A percentile compares a stretch with the other conserved stretches of the same genome.
Conservation (phyloP, 2,797 vertebrate genomes). For the Periparus ater region DNA sequence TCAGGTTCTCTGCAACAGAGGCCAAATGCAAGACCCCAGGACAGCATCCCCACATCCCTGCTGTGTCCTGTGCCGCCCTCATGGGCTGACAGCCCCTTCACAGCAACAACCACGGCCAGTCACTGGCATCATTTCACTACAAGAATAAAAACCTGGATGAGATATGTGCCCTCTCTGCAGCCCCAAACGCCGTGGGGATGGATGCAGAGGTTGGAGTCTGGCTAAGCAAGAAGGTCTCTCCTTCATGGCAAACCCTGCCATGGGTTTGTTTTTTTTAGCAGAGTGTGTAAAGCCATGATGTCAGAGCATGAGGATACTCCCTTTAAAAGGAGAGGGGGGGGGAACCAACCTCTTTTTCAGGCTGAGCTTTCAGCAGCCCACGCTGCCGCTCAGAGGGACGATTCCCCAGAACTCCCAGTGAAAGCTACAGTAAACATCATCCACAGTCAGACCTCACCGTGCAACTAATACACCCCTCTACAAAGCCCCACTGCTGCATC, state of each 20-base stretch:
- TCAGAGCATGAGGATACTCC: constrained; percentile 2
- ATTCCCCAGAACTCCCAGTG: not conserved
- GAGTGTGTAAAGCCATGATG: not conserved
- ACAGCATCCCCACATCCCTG: not conserved
- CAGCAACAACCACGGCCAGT: not conserved
- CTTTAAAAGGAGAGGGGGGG: not conserved
- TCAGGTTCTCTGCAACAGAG: not conserved
- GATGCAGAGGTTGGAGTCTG: not conserved
- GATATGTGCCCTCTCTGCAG: not conserved
- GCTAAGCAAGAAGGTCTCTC: not conserved
- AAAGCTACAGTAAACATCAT: not conserved
- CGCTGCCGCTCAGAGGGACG: not conserved
- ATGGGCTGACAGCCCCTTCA: not conserved
- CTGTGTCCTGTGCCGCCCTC: accelerated
- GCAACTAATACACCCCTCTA: not conserved
- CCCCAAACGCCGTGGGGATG: not conserved
- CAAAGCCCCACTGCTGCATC: not conserved
- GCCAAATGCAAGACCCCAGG: not conserved
- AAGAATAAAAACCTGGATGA: not conserved
- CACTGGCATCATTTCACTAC: not conserved
- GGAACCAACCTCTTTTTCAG: not conserved
- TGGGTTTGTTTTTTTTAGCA: not conserved
- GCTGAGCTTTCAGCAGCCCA: constrained; percentile 13
- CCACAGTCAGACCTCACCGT: not conserved
- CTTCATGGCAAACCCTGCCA: not conserved